These are phyloP conservation scores for Hypena proboscidalis DNA, from an alignment of 2,888 invertebrate genomes.

Conservation along the genomic window DNA sequence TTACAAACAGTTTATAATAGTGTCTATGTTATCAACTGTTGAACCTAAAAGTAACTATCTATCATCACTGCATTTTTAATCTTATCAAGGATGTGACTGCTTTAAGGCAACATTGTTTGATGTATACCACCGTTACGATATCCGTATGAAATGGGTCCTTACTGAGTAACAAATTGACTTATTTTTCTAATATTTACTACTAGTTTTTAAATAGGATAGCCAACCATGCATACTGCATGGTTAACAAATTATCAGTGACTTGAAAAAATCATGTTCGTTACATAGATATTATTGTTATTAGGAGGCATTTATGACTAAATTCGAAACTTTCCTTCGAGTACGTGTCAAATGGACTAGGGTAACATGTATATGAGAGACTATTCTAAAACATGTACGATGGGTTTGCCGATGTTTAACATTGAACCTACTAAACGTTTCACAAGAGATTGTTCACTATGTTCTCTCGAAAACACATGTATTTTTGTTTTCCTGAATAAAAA, in stretches of 20 bases:
- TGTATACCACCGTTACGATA: constrained; percentile 34
- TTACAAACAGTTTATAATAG: constrained; percentile 23
- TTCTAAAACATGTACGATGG: constrained; percentile 12
- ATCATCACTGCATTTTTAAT: constrained; percentile 6
- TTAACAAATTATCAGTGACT: constrained; percentile 44
- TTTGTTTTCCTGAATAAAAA: constrained; percentile 76
- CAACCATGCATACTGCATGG: constrained; percentile 46
- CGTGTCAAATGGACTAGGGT: constrained; percentile 21
- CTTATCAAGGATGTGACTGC: constrained; percentile 14
- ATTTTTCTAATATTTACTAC: constrained; percentile 47
- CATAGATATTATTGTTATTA: constrained; percentile 23
- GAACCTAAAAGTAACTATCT: constrained; percentile 12
- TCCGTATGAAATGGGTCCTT: constrained; percentile 24
- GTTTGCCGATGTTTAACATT: constrained; percentile 15
- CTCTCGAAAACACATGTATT: constrained; percentile 64
- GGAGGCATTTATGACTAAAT: constrained; percentile 30
- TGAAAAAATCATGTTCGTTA: constrained; percentile 46
- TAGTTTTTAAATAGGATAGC: constrained; percentile 40
- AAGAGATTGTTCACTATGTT: constrained; percentile 37
- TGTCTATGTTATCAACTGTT: constrained; percentile 21
- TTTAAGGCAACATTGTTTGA: constrained; percentile 18
- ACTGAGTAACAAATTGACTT: constrained; percentile 31
- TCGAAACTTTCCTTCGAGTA: constrained; percentile 21
- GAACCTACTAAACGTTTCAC: constrained; percentile 25
- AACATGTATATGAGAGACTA: constrained; percentile 17